Evolutionary conservation across 2,888 invertebrate genomes (phyloP), one percentile per base, ranked within the genome.

Genomic region (Morpho helenor): DNA sequence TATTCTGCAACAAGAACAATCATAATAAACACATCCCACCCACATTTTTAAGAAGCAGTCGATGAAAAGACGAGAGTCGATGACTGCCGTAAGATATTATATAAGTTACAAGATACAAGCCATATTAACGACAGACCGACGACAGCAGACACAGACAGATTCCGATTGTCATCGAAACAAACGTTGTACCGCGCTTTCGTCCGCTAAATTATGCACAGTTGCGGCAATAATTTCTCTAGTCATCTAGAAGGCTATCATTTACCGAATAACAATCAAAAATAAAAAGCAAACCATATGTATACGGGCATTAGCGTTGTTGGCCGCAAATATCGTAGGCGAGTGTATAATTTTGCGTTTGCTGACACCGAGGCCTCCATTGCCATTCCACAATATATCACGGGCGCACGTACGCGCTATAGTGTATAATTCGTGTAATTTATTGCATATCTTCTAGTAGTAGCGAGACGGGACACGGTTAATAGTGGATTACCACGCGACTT

Each of bases 381-480:
- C 73, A 79, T 80, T 76, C 80, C 73, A 80, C 87, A 84, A 87
- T 89, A 90, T 89, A 89, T 90, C 88, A 89, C 87, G 74, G 68
- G 80, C 74, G 71, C 75, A 80, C 81, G 79, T 78, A 76, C 73
- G 71, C 78, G 74, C 76, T 75, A 74, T 79, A 76, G 77, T 77
- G 83, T 87, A 85, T 90, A 89, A 89, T 89, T 89, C 87, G 87
- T 83, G 78, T 89, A 82, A 89, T 89, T 89, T 89, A 89, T 88
- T 77, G 82, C 71, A 67, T 74, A 74, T 73, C 70, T 72, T 59
- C 64, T 74, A 63, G 81, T 87, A 83, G 88, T 86, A 87, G 87
- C 85, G 69, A 74, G 73, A 53, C 84, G 69, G 74, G 73, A 55
- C 53, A 58, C 74, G 69, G 75, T 83, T 90, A 87, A 89, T 89